phyloP scores from a whole-genome alignment of 2,888 invertebrate species.

The Lamproptera curius region DNA sequence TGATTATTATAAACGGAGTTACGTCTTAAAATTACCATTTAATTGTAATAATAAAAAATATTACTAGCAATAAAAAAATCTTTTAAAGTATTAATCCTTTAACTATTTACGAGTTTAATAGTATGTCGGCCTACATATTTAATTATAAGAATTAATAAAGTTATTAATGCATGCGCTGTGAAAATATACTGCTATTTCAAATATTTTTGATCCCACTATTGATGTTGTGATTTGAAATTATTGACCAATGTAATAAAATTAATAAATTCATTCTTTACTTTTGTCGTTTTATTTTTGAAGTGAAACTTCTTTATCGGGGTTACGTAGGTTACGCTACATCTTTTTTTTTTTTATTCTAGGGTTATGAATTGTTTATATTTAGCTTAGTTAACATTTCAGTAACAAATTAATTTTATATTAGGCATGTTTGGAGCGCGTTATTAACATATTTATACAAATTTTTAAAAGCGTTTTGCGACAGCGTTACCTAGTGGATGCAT shows the following conservation, averaged over 20 bases:
- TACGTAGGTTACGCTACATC: too few species aligned
- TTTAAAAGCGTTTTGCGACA: too few species aligned
- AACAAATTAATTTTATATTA: too few species aligned
- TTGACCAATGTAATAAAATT: slow-evolving; percentile 17
- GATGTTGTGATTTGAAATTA: slow-evolving; percentile 20
- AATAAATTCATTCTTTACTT: slow-evolving; percentile 1
- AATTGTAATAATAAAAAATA: neutral
- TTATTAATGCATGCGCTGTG: slow-evolving; percentile 10
- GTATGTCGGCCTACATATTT: slow-evolving; percentile 10
- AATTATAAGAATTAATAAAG: neutral
- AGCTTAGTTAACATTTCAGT: too few species aligned
- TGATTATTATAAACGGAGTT: neutral
- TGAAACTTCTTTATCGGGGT: too few species aligned
- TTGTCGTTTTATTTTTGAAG: slow-evolving; percentile 8
- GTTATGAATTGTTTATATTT: too few species aligned
- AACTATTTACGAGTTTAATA: neutral
- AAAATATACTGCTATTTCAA: slow-evolving; percentile 2
- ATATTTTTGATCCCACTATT: slow-evolving; percentile 10
- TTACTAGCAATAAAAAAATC: neutral
- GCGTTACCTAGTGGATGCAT: too few species aligned
- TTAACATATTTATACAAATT: too few species aligned
- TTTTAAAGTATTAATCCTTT: neutral
- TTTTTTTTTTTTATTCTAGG: too few species aligned
- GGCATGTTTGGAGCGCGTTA: too few species aligned
- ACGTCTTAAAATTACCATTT: neutral